Base-by-base conservation (phyloP, 1,140 invertebrate species). In the Medauroidea extradentata region DNA sequence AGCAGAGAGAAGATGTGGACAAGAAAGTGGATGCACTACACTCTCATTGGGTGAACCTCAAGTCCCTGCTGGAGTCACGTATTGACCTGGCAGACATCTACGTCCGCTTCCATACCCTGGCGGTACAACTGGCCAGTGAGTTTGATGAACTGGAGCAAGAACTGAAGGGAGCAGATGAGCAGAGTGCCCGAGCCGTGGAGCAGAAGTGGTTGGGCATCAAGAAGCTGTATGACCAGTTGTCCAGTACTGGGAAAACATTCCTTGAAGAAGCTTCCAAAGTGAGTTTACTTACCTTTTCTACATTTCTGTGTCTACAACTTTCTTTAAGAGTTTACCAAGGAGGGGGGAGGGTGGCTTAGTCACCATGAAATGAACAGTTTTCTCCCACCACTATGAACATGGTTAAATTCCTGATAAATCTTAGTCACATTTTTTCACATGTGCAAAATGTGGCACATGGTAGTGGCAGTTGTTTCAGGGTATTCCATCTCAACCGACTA, bases 101-200 rank as follows among this genome's bases (percentile, higher is more conserved):
- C 65, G 81, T 89, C 29, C 83, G 88, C 61, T 91, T 92, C 74
- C 87, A 90, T 64, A 80, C 84, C 66, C 78, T 83, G 23, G 84
- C 85, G 29, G 81, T 84, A 42, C 80, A 85, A 66, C 75, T 91
- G 25, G 78, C 79, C 50, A 81, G 77, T 57, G 83, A 88, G 68
- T 77, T 90, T 65, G 84, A 90, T 68, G 76, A 77, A 56, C 67
- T 92, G 24, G 86, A 91, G 65, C 63, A 70, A 52, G 73, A 82
- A 58, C 66, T 86, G 39, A 75, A 75, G 42, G 63, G 69, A 52
- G 65, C 75, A 27, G 76, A 80, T 41, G 83, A 85, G 43, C 76
- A 79, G n/a, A 76, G 73, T 18, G 68, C 73, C 76, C 62, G 74
- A 71, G 64, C 71, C 81, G 49, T 78, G 24, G 82, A 88, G 67